phyloP scores from a whole-genome alignment of 2,797 vertebrate genomes.

The Alosa sapidissima region DNA sequence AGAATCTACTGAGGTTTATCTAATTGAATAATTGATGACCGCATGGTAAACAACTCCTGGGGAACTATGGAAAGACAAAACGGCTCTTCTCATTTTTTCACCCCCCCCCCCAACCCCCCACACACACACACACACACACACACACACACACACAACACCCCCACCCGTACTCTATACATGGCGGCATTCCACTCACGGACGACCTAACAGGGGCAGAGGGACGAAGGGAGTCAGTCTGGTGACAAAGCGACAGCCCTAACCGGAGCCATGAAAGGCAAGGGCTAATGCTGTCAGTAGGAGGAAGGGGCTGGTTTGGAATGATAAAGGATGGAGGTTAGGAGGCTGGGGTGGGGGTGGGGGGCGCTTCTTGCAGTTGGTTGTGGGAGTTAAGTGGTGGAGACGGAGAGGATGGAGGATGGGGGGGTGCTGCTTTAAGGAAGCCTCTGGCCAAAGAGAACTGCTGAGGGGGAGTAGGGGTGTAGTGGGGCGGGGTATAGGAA shows the following conservation, averaged over 20 bases:
- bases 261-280: neutral
- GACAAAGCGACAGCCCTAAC: slow-evolving; percentile 7
- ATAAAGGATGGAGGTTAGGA: neutral
- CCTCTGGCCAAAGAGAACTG: neutral
- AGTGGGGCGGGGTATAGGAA: neutral
- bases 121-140: too few species aligned
- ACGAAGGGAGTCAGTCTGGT: neutral
- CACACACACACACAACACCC: neutral
- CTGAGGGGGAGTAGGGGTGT: neutral
- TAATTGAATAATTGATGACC: slow-evolving; percentile 39
- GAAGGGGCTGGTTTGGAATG: slow-evolving; percentile 17
- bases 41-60: slow-evolving; percentile 34
- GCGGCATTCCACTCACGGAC: neutral
- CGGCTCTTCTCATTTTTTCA: neutral
- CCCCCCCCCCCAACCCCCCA: too few species aligned
- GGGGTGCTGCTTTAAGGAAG: neutral
- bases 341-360: neutral
- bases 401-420: neutral
- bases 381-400: slow-evolving; percentile 12
- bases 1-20: slow-evolving; percentile 31
- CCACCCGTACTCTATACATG: neutral
- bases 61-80: slow-evolving; percentile 9
- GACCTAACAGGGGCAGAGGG: slow-evolving; percentile 15
- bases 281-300: neutral
- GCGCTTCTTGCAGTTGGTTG: neutral